Percentiles rank a stretch among this genome's conserved stretches.
These are phyloP conservation scores for Epinotia nisella DNA, from an alignment of 2,888 invertebrate genomes.

Conservation along the genomic window DNA sequence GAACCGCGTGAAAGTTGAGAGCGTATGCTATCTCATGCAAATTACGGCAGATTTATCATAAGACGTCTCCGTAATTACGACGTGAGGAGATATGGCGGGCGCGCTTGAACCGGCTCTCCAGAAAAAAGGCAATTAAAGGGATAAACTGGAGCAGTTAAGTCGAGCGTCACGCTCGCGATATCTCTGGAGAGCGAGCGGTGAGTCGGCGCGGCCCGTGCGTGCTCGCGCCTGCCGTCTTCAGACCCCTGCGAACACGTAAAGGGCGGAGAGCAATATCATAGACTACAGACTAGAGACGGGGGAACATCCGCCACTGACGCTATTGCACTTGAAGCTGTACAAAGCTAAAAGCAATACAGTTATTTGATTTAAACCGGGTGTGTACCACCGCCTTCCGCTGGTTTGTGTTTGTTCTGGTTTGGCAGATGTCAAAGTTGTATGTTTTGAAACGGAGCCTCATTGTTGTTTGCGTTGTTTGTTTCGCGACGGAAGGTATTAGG, in stretches of 20 bases:
- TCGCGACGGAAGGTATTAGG: conserved; percentile 70
- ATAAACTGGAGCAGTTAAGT: conserved; percentile 82
- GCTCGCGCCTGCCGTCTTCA: conserved; percentile 67
- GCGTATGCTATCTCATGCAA: conserved; percentile 85
- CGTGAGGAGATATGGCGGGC: conserved; percentile 83
- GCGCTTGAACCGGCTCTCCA: conserved; percentile 78
- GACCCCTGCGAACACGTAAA: conserved; percentile 79
- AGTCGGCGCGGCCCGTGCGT: conserved; percentile 60
- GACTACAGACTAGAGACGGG: conserved; percentile 79
- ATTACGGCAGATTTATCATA: conserved; percentile 85
- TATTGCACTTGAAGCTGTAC: conserved; percentile 84
- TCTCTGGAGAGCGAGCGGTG: conserved; percentile 61
- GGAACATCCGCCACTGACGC: conserved; percentile 81
- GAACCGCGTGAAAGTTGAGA: conserved; percentile 83
- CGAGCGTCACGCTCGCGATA: conserved; percentile 76
- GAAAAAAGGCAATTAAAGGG: conserved; percentile 85
- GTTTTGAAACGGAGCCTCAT: conserved; percentile 79
- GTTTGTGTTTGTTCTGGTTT: conserved; percentile 84
- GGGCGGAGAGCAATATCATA: conserved; percentile 84
- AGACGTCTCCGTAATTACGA: conserved; percentile 84
- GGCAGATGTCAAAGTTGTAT: conserved; percentile 84
- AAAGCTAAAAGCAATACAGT: conserved; percentile 85
- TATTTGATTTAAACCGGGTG: conserved; percentile 84
- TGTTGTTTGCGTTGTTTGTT: conserved; percentile 77
- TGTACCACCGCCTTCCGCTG: conserved; percentile 79